phyloP scores from a whole-genome alignment of 2,113 vertebrate genomes.

The Sorex araneus region DNA sequence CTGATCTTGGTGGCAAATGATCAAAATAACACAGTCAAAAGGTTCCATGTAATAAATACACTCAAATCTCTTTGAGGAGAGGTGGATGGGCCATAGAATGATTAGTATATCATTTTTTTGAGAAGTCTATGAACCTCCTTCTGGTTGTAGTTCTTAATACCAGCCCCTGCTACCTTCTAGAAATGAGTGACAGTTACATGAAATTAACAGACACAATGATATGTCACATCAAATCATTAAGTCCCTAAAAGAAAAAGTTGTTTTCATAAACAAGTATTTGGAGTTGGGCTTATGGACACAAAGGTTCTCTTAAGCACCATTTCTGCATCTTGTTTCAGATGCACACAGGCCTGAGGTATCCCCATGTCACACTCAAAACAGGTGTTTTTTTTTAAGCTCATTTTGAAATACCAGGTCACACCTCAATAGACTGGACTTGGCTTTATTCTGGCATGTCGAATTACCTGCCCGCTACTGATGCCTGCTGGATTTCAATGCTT shows the following conservation, averaged over 20 bases:
- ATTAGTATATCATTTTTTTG: conserved; percentile 1
- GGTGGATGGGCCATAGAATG: not conserved
- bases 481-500: not conserved
- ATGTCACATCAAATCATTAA: not conserved
- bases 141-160: not conserved
- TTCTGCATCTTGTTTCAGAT: not conserved
- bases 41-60: not conserved
- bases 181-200: conserved; percentile 19
- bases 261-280: conserved; percentile 11
- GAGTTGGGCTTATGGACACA: not conserved
- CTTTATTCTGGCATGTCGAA: conserved; percentile 6
- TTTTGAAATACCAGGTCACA: not conserved
- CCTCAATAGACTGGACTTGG: not conserved
- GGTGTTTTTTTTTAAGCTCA: not conserved
- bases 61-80: not conserved
- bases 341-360: not conserved
- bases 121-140: not conserved
- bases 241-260: not conserved
- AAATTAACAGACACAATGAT: not conserved
- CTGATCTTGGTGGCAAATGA: not conserved
- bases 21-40: conserved; percentile 9
- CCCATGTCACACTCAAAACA: not conserved
- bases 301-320: not conserved
- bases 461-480: not conserved
- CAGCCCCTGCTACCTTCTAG: not conserved